These are phyloP conservation scores for Ctenochaetus hawaiiensis DNA, from an alignment of 2,797 vertebrate species.

Conservation along the genomic window DNA sequence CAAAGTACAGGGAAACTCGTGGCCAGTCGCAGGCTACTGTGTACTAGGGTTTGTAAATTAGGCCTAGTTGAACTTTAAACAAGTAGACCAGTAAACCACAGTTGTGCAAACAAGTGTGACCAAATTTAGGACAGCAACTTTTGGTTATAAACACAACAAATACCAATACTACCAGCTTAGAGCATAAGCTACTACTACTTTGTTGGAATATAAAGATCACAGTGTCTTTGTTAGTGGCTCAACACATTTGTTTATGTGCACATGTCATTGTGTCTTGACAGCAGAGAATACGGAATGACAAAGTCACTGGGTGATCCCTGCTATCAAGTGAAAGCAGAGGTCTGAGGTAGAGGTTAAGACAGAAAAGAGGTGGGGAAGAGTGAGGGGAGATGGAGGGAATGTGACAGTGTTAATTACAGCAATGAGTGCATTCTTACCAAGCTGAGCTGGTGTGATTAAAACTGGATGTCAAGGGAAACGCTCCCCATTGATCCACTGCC, in stretches of 20 bases:
- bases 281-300: neutral
- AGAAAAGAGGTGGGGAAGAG: conserved; percentile 15
- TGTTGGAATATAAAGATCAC: neutral
- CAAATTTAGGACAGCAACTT: neutral
- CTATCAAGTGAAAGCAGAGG: conserved; percentile 33
- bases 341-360: conserved; percentile 48
- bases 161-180: neutral
- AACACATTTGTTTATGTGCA: conserved; percentile 25
- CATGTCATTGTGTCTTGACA: conserved; percentile 1
- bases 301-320: conserved; percentile 14
- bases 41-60: neutral
- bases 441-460: conserved; percentile 75
- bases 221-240: conserved; percentile 29
- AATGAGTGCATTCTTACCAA: conserved; percentile 66
- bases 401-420: conserved; percentile 68
- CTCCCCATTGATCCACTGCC: conserved; percentile 78
- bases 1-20: neutral
- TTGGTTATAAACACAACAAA: neutral
- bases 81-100: neutral
- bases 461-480: conserved; percentile 70
- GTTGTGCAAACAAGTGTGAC: neutral
- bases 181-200: neutral
- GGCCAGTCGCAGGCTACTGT: neutral
- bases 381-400: conserved; percentile 31
- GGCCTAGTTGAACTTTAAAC: neutral